Percentiles rank a stretch among this genome's conserved stretches.
Conservation (phyloP, 1,140 invertebrate species). For the Drosophila littoralis region DNA sequence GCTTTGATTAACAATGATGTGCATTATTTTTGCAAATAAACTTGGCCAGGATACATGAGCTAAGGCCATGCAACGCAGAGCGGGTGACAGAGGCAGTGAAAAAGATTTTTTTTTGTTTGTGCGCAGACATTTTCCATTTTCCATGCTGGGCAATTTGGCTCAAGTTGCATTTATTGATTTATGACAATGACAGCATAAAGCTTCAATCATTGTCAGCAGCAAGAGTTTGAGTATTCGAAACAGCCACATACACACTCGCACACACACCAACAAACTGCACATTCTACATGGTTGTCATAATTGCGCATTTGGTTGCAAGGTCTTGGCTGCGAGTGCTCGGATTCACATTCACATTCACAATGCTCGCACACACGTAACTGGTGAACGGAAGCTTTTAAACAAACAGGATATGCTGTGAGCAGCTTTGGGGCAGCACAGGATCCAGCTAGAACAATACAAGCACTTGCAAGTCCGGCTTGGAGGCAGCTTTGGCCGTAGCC, state of each 20-base stretch:
- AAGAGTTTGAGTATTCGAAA: conserved; percentile 9
- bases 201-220: conserved; percentile 63
- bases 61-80: neutral
- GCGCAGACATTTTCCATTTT: conserved; percentile 48
- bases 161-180: conserved; percentile 80
- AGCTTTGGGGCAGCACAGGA: conserved; percentile 55
- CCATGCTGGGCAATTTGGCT: conserved; percentile 49
- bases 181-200: conserved; percentile 50
- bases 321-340: conserved; percentile 21
- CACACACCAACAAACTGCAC: conserved; percentile 2
- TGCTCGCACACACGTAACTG: conserved; percentile 26
- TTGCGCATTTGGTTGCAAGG: conserved; percentile 76
- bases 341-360: conserved; percentile 3
- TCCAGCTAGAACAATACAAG: conserved; percentile 57
- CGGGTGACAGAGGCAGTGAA: conserved; percentile 8
- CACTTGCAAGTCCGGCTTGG: conserved; percentile 61
- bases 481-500: conserved; percentile 5
- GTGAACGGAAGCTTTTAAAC: conserved; percentile 74
- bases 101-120: conserved; percentile 49
- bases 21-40: conserved; percentile 81
- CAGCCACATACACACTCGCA: conserved; percentile 2
- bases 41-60: conserved; percentile 32
- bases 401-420: conserved; percentile 80
- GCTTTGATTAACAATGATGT: conserved; percentile 78
- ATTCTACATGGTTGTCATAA: conserved; percentile 56